Percentiles rank a stretch among this genome's conserved stretches.
Evolutionary conservation across 1,140 invertebrate genomes (phyloP).

Genomic region (Aphaenogaster floridana): DNA sequence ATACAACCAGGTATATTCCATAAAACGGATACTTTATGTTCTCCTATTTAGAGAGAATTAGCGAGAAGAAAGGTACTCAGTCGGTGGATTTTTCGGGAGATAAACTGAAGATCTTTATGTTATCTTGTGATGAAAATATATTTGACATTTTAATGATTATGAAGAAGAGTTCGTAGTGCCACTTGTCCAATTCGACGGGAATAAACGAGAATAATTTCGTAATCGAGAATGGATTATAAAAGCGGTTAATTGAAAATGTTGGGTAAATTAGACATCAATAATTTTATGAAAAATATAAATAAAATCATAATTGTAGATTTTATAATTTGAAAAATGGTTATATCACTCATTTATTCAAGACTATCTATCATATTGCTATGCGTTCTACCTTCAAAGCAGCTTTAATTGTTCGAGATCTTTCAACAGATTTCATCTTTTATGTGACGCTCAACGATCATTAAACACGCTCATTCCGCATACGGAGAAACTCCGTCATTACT

Average conservation of each 20-base stretch:
- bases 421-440: slow-evolving; percentile 12
- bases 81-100: not conserved
- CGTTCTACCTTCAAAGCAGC: not conserved
- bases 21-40: slow-evolving; percentile 39
- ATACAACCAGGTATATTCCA: not conserved
- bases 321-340: too few relatives aligned
- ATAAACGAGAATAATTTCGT: not conserved
- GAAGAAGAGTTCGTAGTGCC: not conserved
- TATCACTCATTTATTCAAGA: not conserved
- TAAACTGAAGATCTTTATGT: not conserved
- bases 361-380: not conserved
- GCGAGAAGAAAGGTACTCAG: not conserved
- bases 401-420: not conserved
- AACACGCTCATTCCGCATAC: slow-evolving; percentile 24
- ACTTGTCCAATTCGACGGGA: not conserved
- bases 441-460: not conserved
- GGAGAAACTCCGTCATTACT: slow-evolving; percentile 52
- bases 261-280: not conserved
- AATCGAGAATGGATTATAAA: not conserved
- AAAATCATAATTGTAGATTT: not conserved
- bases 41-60: not conserved
- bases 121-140: not conserved
- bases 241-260: not conserved
- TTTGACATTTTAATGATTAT: not conserved
- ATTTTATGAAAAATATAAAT: not conserved